Conservation (phyloP, 2,113 vertebrate species). For the Naja naja region DNA sequence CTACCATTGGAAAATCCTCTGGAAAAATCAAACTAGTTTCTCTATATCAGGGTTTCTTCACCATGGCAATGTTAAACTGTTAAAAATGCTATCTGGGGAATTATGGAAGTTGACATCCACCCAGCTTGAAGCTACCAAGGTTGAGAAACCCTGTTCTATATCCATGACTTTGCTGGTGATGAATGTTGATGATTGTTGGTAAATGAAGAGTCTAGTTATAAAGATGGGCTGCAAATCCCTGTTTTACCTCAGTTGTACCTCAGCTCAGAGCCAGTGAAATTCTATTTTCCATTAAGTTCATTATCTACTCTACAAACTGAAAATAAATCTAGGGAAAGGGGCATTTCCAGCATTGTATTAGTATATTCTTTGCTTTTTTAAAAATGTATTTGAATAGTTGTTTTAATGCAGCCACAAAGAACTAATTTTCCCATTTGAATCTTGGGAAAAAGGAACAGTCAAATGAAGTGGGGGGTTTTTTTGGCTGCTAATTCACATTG, state of each 20-base stretch:
- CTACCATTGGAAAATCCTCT: neutral
- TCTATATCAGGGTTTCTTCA: neutral
- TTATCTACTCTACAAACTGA: neutral
- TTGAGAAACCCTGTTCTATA: neutral
- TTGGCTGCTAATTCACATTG: neutral
- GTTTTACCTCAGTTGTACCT: neutral
- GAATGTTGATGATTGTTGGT: neutral
- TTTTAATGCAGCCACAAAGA: slow-evolving; percentile 21
- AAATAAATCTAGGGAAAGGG: slow-evolving; percentile 10
- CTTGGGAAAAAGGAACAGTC: neutral
- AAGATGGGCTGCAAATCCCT: neutral
- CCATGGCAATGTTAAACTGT: neutral
- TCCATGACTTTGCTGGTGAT: neutral
- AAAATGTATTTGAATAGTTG: neutral
- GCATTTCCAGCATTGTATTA: neutral
- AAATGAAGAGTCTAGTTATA: neutral
- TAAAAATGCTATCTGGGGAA: neutral
- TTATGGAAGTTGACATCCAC: neutral
- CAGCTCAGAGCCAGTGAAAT: neutral
- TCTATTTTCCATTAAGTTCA: neutral
- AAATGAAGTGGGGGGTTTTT: neutral
- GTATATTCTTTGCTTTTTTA: neutral
- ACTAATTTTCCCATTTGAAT: neutral
- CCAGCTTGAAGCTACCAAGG: neutral
- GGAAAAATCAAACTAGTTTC: neutral